Conservation (phyloP, 2,888 invertebrate genomes). For the Gortyna flavago region DNA sequence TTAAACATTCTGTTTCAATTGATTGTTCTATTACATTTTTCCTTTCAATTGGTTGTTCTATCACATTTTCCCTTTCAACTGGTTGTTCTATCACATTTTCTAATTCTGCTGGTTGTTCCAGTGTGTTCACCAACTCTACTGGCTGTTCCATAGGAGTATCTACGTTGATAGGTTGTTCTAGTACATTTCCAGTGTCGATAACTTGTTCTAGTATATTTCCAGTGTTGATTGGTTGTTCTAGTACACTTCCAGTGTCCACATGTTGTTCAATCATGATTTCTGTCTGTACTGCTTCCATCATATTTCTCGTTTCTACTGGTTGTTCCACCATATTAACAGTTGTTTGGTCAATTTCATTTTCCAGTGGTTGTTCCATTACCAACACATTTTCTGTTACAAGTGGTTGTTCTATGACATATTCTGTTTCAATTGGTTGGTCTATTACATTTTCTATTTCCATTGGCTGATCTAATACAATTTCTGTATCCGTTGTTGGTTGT, state of each 20-base stretch:
- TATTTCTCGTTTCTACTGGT: constrained; percentile 12
- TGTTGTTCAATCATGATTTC: constrained; percentile 25
- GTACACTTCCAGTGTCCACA: constrained; percentile 6
- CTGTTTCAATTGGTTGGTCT: constrained; percentile 22
- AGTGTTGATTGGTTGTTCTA: constrained; percentile 22
- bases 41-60: constrained; percentile 21
- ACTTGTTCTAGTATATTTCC: constrained; percentile 23
- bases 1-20: constrained; percentile 29
- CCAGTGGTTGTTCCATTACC: constrained; percentile 27
- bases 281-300: constrained; percentile 6
- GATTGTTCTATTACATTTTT: constrained; percentile 26
- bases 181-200: constrained; percentile 5
- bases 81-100: constrained; percentile 25
- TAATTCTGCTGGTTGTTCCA: constrained; percentile 26
- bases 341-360: constrained; percentile 25
- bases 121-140: constrained; percentile 18
- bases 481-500: constrained; percentile 14
- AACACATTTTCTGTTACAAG: constrained; percentile 22
- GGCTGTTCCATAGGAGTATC: constrained; percentile 17
- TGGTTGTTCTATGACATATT: constrained; percentile 36
- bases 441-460: constrained; percentile 30
- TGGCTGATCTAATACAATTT: constrained; percentile 28
- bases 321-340: constrained; percentile 22
- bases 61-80: constrained; percentile 14
- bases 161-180: constrained; percentile 19